Percentiles rank a stretch among this genome's conserved stretches.
Evolutionary conservation across 2,797 vertebrate species (phyloP).

Genomic region (Fistularia tabacaria): DNA sequence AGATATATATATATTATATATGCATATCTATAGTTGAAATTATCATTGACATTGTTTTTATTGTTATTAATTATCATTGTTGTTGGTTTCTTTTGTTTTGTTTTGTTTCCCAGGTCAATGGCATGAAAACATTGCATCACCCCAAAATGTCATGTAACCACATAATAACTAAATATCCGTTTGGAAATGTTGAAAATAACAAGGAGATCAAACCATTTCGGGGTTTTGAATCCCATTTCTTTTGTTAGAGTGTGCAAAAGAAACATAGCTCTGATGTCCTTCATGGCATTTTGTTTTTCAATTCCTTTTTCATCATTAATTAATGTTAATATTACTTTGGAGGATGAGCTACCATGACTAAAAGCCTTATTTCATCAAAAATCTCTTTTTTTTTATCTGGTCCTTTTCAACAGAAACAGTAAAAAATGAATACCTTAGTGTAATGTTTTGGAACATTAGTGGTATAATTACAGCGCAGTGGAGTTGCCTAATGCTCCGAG

Average conservation of each 20-base stretch:
- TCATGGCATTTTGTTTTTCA: slow-evolving; percentile 17
- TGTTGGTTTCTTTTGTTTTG: too few relatives aligned
- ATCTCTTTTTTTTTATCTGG: slow-evolving; percentile 8
- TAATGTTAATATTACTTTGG: slow-evolving; percentile 13
- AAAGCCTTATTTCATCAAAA: slow-evolving; percentile 20
- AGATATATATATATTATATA: too few relatives aligned
- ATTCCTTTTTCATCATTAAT: slow-evolving; percentile 5
- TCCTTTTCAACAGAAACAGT: slow-evolving; percentile 15
- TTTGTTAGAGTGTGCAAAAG: slow-evolving; percentile 35
- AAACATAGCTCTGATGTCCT: slow-evolving; percentile 15
- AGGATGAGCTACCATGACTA: slow-evolving; percentile 9
- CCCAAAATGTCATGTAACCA: too few relatives aligned
- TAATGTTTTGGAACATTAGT: slow-evolving; percentile 35
- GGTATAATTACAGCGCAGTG: slow-evolving; percentile 46
- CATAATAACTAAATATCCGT: slow-evolving; percentile 27
- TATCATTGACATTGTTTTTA: too few relatives aligned
- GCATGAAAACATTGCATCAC: too few relatives aligned
- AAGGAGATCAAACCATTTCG: slow-evolving; percentile 34
- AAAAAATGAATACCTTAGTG: slow-evolving; percentile 29
- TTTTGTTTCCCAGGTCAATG: too few relatives aligned
- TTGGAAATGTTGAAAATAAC: slow-evolving; percentile 30
- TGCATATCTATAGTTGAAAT: too few relatives aligned
- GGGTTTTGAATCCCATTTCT: slow-evolving; percentile 29
- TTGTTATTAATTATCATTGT: too few relatives aligned
- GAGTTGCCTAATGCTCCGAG: slow-evolving; percentile 32